Evolutionary conservation across 2,113 vertebrate genomes (phyloP), one percentile per base, ranked within the genome.

Genomic region (Paratilapia polleni): DNA sequence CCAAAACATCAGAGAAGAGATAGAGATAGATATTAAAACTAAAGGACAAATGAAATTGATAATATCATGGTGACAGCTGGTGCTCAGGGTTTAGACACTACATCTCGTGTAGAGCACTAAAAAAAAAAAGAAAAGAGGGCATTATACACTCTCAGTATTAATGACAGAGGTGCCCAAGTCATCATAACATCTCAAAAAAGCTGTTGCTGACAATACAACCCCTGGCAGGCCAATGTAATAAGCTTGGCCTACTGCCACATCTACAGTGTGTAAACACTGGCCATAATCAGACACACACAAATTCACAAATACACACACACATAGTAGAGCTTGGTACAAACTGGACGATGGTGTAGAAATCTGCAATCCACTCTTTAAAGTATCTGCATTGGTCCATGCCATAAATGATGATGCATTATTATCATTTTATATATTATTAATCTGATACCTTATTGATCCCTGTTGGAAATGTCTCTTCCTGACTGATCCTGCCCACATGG

Each of bases 401-500:
- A 13, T 77, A 58, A 61, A 66, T 78, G n/a, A 28, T 15, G 7
- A 36, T 41, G 28, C 26, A 56, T 36, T 75, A n/a, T 56, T 34
- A 73, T 56, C 76, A 22, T n/a, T n/a, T n/a, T n/a, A n/a, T n/a
- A n/a, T n/a, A n/a, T n/a, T n/a, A n/a, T 43, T 61, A 79, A 87
- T 78, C 56, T 62, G 78, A 90, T 82, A 58, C 14, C 17, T 54
- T 61, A 86, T 87, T 83, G 85, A 89, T 78, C 82, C 20, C 7
- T 10, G 58, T 59, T 68, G 59, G 49, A 63, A 59, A 85, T 61
- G 26, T 52, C n/a, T 74, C 83, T 85, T 81, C 82, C 82, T 86
- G 62, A 20, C 63, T 20, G 63, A 59, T 57, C 52, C 34, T 38
- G 43, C 52, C 43, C 66, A 74, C 43, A 58, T 34, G 66, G 62